phyloP scores from a whole-genome alignment of 2,888 invertebrate species.

The Acrobasis suavella region DNA sequence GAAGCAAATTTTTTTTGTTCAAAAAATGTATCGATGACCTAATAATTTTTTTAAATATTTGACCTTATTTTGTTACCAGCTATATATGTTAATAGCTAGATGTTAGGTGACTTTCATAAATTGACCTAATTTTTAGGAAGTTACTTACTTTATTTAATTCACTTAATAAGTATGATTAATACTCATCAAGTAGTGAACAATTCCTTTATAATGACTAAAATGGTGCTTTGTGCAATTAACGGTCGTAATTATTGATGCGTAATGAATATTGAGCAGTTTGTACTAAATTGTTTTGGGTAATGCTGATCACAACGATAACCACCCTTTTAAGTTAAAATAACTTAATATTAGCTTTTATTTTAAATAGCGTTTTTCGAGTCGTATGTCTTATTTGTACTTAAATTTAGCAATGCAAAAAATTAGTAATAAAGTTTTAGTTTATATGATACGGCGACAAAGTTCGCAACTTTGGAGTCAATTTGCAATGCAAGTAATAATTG shows the following conservation, averaged over 20 bases:
- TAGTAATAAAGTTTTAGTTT: no score
- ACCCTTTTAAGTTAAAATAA: no score
- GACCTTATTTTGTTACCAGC: no score
- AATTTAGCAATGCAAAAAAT: no score
- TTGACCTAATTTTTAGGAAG: background rate
- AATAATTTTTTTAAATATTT: no score
- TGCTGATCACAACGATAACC: no score
- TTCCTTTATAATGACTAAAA: constrained; percentile 15
- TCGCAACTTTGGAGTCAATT: background rate
- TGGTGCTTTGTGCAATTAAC: constrained; percentile 27
- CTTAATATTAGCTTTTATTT: no score
- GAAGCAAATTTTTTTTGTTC: no score
- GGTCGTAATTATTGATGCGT: constrained; percentile 10
- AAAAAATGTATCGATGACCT: no score
- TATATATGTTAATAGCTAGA: no score
- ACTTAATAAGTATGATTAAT: background rate
- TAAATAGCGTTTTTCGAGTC: no score
- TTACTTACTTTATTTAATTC: background rate
- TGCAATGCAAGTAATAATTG: constrained; percentile 16
- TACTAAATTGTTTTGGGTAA: constrained; percentile 22
- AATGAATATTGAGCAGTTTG: constrained; percentile 15
- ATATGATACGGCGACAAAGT: background rate
- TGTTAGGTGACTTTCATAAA: background rate
- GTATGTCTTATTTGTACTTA: no score
- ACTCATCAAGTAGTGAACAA: background rate